phyloP scores from a whole-genome alignment of 2,888 invertebrate species.

The Nomada ferruginata region DNA sequence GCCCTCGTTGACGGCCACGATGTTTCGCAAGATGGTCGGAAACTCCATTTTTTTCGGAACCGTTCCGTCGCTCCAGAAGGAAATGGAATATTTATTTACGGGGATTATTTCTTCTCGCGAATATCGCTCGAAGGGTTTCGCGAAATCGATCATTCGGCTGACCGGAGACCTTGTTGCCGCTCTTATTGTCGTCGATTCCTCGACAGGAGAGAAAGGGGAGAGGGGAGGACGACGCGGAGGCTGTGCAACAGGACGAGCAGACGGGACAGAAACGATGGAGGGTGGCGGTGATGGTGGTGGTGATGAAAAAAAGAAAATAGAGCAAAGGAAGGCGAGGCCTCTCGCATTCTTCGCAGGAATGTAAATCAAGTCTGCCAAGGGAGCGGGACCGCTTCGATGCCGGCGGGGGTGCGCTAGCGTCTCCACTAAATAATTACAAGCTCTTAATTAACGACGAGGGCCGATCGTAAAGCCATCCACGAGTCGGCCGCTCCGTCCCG shows the following conservation, averaged over 20 bases:
- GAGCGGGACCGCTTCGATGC: slow-evolving; percentile 76
- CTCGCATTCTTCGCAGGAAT: slow-evolving; percentile 72
- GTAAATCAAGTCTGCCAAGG: slow-evolving; percentile 78
- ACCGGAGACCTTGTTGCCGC: slow-evolving; percentile 1
- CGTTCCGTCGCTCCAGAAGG: too few relatives aligned
- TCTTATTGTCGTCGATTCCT: slow-evolving; percentile 18
- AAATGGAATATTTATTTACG: too few relatives aligned
- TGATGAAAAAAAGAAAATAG: slow-evolving; percentile 64
- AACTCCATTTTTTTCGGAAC: too few relatives aligned
- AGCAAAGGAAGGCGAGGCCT: slow-evolving; percentile 64
- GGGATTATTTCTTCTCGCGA: too few relatives aligned
- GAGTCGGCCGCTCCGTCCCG: slow-evolving; percentile 76
- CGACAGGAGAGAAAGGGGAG: neutral
- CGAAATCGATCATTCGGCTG: neutral
- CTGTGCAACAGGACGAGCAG: slow-evolving; percentile 27
- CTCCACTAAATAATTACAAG: slow-evolving; percentile 83
- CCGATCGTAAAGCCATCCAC: slow-evolving; percentile 83
- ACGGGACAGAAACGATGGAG: slow-evolving; percentile 33
- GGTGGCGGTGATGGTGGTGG: slow-evolving; percentile 35
- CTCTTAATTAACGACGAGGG: slow-evolving; percentile 83
- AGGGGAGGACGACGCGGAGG: neutral
- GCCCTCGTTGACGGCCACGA: slow-evolving; percentile 5
- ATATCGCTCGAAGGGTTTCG: neutral
- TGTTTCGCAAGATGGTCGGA: neutral
- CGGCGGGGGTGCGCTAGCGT: slow-evolving; percentile 83